Evolutionary conservation across 2,888 invertebrate species (phyloP), one percentile per base, ranked within the genome.

Genomic region (Cheilosia impressa): DNA sequence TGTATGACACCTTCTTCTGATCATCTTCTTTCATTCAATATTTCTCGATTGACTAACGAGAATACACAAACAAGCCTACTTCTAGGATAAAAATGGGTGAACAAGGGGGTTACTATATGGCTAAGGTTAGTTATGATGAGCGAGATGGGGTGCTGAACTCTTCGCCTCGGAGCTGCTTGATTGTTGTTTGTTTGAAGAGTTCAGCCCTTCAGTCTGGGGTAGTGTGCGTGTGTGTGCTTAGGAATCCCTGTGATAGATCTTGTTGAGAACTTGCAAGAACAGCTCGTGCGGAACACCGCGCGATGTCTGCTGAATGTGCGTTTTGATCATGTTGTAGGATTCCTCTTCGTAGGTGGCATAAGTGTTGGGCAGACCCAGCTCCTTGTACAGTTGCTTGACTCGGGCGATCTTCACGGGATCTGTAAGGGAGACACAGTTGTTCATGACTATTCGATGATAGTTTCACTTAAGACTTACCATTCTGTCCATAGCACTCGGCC

Each of bases 281-380:
- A 97, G 91, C 87, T 96, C 94, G 89, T 97, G 97, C 0, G 97
- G 96, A 34, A 97, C 93, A 34, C 96, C 96, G 45, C 96, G 94
- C 0, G 96, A 96, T 87, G 96, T 95, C 92, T 97, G 97, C 89
- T 96, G 96, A 88, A 97, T 96, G 90, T 96, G 96, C 5, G 96
- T 96, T 89, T 95, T 95, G 88, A 97, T 95, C 89, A 96, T 94
- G 90, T 97, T 96, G 89, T 96, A 96, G 15, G 95, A 96, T 89
- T 97, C 96, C 90, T 97, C 96, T 92, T 98, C 97, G 88, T 96
- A 97, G 34, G 95, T 94, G 0, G 95, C 94, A 90, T 95, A 98
- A 0, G 96, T 95, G 87, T 95, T 94, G 0, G 96, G 95, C 52
- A 98, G 91, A 81, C 95, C 95, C 3, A 97, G 92, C 87, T 96